phyloP scores from a whole-genome alignment of 2,797 vertebrate genomes.

The Leuciscus waleckii region DNA sequence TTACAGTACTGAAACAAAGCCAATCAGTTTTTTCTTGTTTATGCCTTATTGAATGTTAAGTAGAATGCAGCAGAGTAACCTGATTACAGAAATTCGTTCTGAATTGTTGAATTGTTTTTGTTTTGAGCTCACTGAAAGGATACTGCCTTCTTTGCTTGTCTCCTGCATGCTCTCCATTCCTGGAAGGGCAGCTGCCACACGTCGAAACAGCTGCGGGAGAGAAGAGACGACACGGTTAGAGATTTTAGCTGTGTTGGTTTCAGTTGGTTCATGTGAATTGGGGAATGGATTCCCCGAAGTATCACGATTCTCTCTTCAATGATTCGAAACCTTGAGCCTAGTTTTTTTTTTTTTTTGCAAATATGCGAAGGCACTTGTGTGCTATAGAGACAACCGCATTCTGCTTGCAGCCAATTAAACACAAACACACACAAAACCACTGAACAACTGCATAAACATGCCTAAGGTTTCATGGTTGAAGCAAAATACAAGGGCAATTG shows the following conservation, averaged over 20 bases:
- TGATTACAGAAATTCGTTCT: neutral
- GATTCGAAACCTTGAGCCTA: neutral
- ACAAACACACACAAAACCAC: neutral
- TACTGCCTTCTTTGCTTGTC: conserved; percentile 94
- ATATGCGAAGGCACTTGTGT: neutral
- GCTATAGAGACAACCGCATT: neutral
- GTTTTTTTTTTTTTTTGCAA: neutral
- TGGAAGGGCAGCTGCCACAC: conserved; percentile 90
- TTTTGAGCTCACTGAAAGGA: conserved; percentile 79
- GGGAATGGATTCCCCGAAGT: too few species aligned
- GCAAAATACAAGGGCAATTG: neutral
- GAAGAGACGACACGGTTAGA: conserved; percentile 23
- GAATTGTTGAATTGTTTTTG: conserved; percentile 18
- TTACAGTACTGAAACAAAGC: neutral
- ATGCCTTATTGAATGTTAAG: neutral
- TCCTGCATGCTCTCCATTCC: conserved; percentile 94
- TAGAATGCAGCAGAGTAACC: conserved; percentile 1
- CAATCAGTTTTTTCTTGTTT: neutral
- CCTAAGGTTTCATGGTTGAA: neutral
- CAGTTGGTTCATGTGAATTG: neutral
- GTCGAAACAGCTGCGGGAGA: conserved; percentile 85
- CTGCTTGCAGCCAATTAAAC: neutral
- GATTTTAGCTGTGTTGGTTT: neutral
- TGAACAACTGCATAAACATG: neutral
- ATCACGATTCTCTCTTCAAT: neutral